Evolutionary conservation across 2,888 invertebrate genomes (phyloP).

Genomic region (Elysia crispata): DNA sequence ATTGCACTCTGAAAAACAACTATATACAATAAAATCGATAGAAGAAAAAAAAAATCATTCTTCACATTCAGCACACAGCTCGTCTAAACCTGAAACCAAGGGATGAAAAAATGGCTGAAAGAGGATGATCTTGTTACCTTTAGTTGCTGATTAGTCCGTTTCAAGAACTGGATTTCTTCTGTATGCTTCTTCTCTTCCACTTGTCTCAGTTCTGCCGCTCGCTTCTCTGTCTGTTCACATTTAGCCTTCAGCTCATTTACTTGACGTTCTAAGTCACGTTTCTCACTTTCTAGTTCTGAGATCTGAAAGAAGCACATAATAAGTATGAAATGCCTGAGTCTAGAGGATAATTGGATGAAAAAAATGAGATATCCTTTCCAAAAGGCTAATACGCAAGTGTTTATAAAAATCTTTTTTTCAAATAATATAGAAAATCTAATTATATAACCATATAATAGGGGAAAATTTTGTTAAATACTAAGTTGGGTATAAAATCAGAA

Average conservation of each 20-base stretch:
- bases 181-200: constrained; percentile 95
- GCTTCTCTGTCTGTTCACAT: constrained; percentile 78
- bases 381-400: too few relatives aligned
- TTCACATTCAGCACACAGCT: not conserved
- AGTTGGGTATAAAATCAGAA: too few relatives aligned
- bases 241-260: constrained; percentile 78
- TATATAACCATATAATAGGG: too few relatives aligned
- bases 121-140: constrained; percentile 81
- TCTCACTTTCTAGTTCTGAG: constrained; percentile 82
- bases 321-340: too few relatives aligned
- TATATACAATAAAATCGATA: too few relatives aligned
- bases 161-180: constrained; percentile 93
- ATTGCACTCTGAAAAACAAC: too few relatives aligned
- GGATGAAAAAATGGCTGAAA: not conserved
- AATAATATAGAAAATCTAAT: too few relatives aligned
- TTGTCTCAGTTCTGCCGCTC: constrained; percentile 85
- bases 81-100: not conserved
- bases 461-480: too few relatives aligned
- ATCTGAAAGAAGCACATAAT: constrained; percentile 69
- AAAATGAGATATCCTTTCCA: too few relatives aligned
- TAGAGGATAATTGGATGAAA: too few relatives aligned
- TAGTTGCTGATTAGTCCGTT: constrained; percentile 94
- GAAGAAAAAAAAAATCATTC: too few relatives aligned
- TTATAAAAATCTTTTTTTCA: too few relatives aligned
- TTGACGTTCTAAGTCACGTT: constrained; percentile 89